Conservation (phyloP, 2,888 invertebrate species). For the Idaea biselata region DNA sequence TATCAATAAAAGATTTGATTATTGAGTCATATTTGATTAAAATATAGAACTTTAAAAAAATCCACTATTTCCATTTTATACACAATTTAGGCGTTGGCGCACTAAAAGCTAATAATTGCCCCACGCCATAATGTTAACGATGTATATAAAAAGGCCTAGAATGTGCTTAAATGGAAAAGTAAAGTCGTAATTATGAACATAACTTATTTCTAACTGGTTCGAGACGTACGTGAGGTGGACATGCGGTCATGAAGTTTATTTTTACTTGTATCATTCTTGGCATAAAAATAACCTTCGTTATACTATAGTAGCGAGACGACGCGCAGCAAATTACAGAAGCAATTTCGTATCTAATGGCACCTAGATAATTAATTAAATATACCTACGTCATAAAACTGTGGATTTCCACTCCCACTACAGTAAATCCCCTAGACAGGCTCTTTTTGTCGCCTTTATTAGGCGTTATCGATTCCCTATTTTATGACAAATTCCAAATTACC, state of each 20-base stretch:
- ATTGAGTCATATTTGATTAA: too few relatives aligned
- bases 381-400: not conserved
- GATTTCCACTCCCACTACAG: not conserved
- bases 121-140: not conserved
- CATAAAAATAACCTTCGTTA: not conserved
- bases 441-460: not conserved
- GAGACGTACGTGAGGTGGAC: not conserved
- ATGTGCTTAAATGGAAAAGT: not conserved
- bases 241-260: not conserved
- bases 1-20: too few relatives aligned
- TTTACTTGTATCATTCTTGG: slow-evolving; percentile 1
- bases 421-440: not conserved
- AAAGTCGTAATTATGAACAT: not conserved
- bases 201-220: slow-evolving; percentile 1
- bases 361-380: not conserved
- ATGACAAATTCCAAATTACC: not conserved
- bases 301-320: not conserved
- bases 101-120: not conserved
- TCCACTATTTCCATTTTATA: too few relatives aligned
- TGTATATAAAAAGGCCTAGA: not conserved
- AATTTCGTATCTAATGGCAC: not conserved
- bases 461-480: not conserved
- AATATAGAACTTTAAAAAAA: too few relatives aligned
- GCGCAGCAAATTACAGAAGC: not conserved
- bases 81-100: too few relatives aligned